A percentile compares a stretch with the other conserved stretches of the same genome.
phyloP scores from a whole-genome alignment of 1,140 invertebrate genomes.

The Paracyclopina nana region DNA sequence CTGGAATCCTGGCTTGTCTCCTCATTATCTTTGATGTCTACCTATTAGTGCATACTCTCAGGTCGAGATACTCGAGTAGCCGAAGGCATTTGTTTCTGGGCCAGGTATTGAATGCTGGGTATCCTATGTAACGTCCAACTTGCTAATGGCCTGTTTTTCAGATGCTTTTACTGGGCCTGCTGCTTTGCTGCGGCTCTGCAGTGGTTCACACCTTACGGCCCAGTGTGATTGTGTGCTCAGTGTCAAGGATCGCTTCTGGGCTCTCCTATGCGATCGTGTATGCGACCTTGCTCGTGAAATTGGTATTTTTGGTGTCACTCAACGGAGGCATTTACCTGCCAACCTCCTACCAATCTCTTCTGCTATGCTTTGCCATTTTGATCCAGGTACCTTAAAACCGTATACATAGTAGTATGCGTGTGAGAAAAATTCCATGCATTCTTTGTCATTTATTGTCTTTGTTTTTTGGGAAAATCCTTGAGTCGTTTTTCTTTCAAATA shows the following conservation, averaged over 20 bases:
- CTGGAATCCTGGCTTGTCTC: slow-evolving; percentile 51
- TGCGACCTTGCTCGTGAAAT: slow-evolving; percentile 74
- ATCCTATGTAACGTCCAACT: too few relatives aligned
- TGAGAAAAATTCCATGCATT: too few relatives aligned
- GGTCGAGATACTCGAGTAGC: slow-evolving; percentile 43
- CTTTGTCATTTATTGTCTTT: slow-evolving; percentile 29
- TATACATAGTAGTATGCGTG: too few relatives aligned
- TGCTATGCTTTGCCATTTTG: slow-evolving; percentile 57
- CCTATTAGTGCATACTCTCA: neutral
- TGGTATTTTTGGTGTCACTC: slow-evolving; percentile 72
- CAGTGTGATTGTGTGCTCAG: neutral
- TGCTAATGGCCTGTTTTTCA: too few relatives aligned
- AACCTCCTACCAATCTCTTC: slow-evolving; percentile 63
- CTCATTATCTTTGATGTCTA: slow-evolving; percentile 54
- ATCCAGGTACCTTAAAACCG: too few relatives aligned
- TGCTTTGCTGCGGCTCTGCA: slow-evolving; percentile 54
- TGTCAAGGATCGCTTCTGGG: slow-evolving; percentile 53
- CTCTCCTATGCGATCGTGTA: slow-evolving; percentile 72
- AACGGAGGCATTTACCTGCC: slow-evolving; percentile 80
- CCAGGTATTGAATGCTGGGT: too few relatives aligned
- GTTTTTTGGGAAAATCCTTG: slow-evolving; percentile 18
- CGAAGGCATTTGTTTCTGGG: slow-evolving; percentile 71
- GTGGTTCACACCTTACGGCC: slow-evolving; percentile 57
- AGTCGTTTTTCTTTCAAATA: too few relatives aligned
- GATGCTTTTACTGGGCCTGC: slow-evolving; percentile 63